Conservation (phyloP, 23 tunicate genomes). For the Trididemnum miniatum region DNA sequence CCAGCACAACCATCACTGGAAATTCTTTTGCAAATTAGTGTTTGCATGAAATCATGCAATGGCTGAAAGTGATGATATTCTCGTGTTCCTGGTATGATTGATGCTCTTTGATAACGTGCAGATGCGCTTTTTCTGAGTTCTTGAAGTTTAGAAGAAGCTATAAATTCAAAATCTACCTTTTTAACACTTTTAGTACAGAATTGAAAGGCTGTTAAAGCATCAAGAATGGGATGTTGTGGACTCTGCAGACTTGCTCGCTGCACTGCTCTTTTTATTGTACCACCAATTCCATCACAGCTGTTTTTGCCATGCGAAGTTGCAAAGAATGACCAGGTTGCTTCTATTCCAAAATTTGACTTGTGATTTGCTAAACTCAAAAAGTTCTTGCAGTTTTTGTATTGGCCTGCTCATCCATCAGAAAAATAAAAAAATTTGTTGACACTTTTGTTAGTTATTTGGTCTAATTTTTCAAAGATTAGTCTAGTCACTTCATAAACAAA, state of each 20-base stretch:
- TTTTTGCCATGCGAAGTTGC: slow-evolving; percentile 12
- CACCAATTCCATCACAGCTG: slow-evolving; percentile 18
- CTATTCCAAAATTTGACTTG: background rate
- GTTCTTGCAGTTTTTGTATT: slow-evolving; percentile 31
- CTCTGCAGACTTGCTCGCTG: slow-evolving; percentile 21
- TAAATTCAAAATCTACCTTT: background rate
- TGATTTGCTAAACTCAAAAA: background rate
- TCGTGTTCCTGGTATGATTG: slow-evolving; percentile 6
- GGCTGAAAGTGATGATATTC: slow-evolving; percentile 1
- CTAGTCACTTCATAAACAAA: slow-evolving; percentile 18
- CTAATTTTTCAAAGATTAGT: background rate
- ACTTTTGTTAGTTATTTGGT: background rate
- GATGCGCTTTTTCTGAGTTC: background rate
- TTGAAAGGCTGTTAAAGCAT: too few relatives aligned
- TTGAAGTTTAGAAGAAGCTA: background rate
- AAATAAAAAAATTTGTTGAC: background rate
- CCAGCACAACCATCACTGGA: too few relatives aligned
- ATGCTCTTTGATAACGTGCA: background rate
- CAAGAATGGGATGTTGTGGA: background rate
- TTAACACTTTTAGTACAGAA: background rate
- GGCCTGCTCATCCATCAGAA: slow-evolving; percentile 23
- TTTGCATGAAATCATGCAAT: too few relatives aligned
- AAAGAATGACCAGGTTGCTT: background rate
- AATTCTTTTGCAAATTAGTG: too few relatives aligned
- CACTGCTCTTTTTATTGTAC: slow-evolving; percentile 8